Evolutionary conservation across 2,113 vertebrate species (phyloP).

Genomic region (Cyanoderma ruficeps): DNA sequence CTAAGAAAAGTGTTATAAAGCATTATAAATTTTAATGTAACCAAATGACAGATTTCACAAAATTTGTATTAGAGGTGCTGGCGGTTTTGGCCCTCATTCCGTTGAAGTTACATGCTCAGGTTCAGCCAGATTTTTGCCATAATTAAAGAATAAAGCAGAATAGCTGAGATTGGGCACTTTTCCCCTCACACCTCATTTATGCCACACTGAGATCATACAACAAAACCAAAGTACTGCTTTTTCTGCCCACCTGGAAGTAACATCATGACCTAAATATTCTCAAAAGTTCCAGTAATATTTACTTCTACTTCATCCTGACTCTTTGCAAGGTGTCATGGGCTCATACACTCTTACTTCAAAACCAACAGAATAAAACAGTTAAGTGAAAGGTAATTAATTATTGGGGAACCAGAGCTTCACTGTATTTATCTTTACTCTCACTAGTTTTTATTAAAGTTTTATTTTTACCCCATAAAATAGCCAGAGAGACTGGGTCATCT

Average conservation of each 20-base stretch:
- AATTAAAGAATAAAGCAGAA: background rate
- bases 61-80: background rate
- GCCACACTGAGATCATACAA: background rate
- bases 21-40: background rate
- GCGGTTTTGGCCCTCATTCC: background rate
- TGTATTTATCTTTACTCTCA: background rate
- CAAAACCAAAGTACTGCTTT: background rate
- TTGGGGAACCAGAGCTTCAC: background rate
- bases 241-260: background rate
- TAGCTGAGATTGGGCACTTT: background rate
- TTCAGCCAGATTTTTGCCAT: background rate
- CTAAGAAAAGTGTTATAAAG: accelerated
- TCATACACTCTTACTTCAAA: background rate
- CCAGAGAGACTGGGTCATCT: background rate
- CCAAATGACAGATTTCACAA: background rate
- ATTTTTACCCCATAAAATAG: background rate
- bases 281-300: background rate
- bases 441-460: background rate
- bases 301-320: background rate
- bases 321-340: background rate
- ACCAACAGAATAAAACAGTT: background rate
- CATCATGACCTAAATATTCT: background rate
- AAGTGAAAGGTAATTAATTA: background rate
- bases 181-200: background rate
- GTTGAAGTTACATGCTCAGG: background rate